Evolutionary conservation across 2,797 vertebrate species (phyloP).

Genomic region (Knipowitschia caucasica): DNA sequence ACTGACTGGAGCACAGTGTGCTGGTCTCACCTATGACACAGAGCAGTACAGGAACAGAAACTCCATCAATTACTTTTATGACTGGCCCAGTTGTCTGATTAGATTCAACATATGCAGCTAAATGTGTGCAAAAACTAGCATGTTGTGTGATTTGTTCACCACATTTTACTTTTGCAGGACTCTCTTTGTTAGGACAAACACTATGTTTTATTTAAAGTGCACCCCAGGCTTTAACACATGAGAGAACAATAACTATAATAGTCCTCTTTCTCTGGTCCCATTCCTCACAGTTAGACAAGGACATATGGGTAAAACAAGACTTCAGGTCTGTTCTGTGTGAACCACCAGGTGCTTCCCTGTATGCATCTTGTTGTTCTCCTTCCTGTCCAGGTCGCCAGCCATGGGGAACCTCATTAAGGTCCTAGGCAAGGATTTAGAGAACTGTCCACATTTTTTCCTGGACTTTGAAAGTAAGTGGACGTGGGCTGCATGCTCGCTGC

Average conservation of each 20-base stretch:
- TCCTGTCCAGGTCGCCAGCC: constrained; percentile 86
- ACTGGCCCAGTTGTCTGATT: too few relatives aligned
- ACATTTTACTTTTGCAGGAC: too few relatives aligned
- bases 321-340: constrained; percentile 43
- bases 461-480: constrained; percentile 97
- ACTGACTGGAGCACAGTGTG: constrained; percentile 26
- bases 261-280: too few relatives aligned
- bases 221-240: too few relatives aligned
- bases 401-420: constrained; percentile 99
- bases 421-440: constrained; percentile 98
- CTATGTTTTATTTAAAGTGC: too few relatives aligned
- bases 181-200: too few relatives aligned
- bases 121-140: too few relatives aligned
- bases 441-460: constrained; percentile 99
- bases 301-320: constrained; percentile 39
- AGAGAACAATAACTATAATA: too few relatives aligned
- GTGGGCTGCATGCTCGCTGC: constrained; percentile 51
- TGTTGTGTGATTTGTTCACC: too few relatives aligned
- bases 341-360: constrained; percentile 63
- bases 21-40: constrained; percentile 37
- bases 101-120: constrained; percentile 1
- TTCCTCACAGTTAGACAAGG: constrained; percentile 42
- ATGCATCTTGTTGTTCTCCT: constrained; percentile 80
- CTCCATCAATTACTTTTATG: constrained; percentile 9
- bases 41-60: constrained; percentile 53